These are phyloP conservation scores for Microchirus variegatus DNA, from an alignment of 2,797 vertebrate species.

Conservation along the genomic window DNA sequence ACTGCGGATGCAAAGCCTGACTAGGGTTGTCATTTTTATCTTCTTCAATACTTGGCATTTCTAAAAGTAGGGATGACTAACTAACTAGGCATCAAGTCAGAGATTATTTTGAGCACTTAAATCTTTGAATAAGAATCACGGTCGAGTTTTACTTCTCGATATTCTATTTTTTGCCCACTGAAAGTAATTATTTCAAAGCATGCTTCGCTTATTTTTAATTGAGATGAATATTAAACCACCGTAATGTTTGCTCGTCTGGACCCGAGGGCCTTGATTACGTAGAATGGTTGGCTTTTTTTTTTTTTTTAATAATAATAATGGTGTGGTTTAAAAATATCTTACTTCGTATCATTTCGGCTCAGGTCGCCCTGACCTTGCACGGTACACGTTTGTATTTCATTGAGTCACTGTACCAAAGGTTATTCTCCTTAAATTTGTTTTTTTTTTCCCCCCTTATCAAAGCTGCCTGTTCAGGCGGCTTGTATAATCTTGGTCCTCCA, in stretches of 20 bases:
- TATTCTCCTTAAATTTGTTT: slow-evolving; percentile 64
- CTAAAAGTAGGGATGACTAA: too few relatives aligned
- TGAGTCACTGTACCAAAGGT: slow-evolving; percentile 68
- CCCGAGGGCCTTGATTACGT: neutral
- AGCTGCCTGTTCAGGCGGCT: slow-evolving; percentile 63
- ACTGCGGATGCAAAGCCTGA: slow-evolving; percentile 42
- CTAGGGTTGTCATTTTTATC: slow-evolving; percentile 52
- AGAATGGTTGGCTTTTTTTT: neutral
- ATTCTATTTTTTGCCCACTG: neutral
- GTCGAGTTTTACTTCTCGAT: neutral
- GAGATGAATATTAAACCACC: neutral
- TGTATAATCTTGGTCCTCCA: slow-evolving; percentile 54
- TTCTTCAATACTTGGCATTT: neutral
- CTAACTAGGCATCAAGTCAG: slow-evolving; percentile 19
- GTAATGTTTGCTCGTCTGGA: neutral
- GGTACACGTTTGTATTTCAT: slow-evolving; percentile 57
- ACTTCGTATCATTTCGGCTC: slow-evolving; percentile 43
- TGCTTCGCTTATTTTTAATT: too few relatives aligned
- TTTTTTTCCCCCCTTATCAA: slow-evolving; percentile 70
- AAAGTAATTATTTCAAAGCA: too few relatives aligned
- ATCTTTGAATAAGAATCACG: slow-evolving; percentile 13
- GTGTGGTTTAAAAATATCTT: slow-evolving; percentile 34
- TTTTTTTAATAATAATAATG: too few relatives aligned
- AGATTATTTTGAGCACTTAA: neutral
- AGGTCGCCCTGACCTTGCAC: slow-evolving; percentile 61